Conservation (phyloP, 2,113 vertebrate species). For the Psettodes erumei region DNA sequence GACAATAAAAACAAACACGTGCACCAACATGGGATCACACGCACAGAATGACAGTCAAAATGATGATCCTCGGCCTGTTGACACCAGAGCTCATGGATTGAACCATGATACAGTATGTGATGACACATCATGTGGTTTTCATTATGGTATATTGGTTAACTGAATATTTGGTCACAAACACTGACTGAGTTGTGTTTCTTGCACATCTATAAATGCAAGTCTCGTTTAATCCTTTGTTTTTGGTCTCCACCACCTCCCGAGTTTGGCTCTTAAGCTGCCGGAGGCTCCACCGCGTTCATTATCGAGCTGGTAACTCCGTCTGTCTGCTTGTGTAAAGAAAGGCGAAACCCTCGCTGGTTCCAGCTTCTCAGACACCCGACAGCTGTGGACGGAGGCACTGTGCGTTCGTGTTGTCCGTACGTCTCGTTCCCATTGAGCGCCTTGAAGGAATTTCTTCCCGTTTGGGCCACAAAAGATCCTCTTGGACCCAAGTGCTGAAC, state of each 20-base stretch:
- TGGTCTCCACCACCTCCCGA: neutral
- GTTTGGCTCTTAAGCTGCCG: neutral
- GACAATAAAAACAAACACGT: slow-evolving; percentile 24
- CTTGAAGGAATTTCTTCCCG: too few relatives aligned
- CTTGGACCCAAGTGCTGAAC: too few relatives aligned
- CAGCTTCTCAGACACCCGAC: too few relatives aligned
- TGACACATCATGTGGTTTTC: neutral
- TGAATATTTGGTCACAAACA: neutral
- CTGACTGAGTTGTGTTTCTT: too few relatives aligned
- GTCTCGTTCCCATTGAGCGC: too few relatives aligned
- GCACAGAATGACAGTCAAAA: neutral
- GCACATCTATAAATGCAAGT: neutral
- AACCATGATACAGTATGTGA: neutral
- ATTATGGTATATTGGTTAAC: neutral
- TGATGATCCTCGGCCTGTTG: neutral
- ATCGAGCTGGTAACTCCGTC: neutral
- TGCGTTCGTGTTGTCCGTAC: too few relatives aligned
- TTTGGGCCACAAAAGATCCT: too few relatives aligned
- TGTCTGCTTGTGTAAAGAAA: neutral
- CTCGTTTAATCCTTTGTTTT: neutral
- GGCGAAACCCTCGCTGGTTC: neutral
- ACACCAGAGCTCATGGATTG: neutral
- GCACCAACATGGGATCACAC: neutral
- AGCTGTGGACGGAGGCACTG: too few relatives aligned
- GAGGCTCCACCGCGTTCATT: neutral